Conservation (phyloP, 2,888 invertebrate genomes). For the Tinea pellionella region DNA sequence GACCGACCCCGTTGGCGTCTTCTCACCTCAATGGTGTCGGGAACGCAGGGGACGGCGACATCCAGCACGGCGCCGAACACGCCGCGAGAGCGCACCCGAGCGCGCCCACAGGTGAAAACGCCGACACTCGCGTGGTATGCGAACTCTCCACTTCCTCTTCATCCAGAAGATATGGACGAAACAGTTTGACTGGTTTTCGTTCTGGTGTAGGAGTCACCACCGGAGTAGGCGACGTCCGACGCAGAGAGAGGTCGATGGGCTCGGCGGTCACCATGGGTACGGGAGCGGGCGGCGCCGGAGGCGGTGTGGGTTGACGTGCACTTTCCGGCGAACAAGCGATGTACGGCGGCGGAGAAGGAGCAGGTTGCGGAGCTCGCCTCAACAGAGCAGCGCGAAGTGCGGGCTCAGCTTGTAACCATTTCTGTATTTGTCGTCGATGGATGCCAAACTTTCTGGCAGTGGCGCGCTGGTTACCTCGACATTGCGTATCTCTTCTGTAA, state of each 20-base stretch:
- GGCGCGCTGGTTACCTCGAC: conserved; percentile 89
- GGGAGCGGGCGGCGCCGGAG: conserved; percentile 26
- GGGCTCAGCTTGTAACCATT: conserved; percentile 90
- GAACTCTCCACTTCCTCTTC: conserved; percentile 61
- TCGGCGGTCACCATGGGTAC: conserved; percentile 36
- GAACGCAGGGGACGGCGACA: conserved; percentile 73
- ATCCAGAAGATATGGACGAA: conserved; percentile 81
- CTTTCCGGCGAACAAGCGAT: conserved; percentile 55
- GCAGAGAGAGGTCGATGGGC: conserved; percentile 27
- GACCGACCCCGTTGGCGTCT: conserved; percentile 45
- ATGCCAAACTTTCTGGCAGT: conserved; percentile 92
- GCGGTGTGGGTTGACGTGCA: conserved; percentile 56
- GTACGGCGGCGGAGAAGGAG: conserved; percentile 59
- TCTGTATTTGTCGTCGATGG: conserved; percentile 90
- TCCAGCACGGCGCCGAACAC: conserved; percentile 70
- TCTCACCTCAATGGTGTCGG: conserved; percentile 61
- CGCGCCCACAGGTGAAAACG: conserved; percentile 59
- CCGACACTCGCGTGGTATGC: conserved; percentile 49
- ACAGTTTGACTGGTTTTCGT: conserved; percentile 77
- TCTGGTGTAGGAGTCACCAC: conserved; percentile 40
- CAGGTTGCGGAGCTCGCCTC: conserved; percentile 57
- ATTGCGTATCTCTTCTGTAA: conserved; percentile 86
- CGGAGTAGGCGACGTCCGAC: conserved; percentile 34
- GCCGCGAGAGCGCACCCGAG: conserved; percentile 48
- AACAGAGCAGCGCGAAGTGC: conserved; percentile 79